phyloP scores from a whole-genome alignment of 1,140 invertebrate species.

The Aphis craccivora region DNA sequence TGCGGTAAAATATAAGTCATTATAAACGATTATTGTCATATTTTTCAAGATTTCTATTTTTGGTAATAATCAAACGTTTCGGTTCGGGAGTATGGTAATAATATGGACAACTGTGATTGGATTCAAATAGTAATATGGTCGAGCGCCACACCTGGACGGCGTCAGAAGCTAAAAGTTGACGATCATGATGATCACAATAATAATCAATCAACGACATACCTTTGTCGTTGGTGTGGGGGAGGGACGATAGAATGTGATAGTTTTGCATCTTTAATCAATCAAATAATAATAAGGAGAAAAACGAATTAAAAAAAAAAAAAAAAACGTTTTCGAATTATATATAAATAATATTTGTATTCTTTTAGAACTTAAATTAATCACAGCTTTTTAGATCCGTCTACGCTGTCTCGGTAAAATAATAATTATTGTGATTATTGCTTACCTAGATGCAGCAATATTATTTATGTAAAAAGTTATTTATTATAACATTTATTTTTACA shows the following conservation, averaged over 20 bases:
- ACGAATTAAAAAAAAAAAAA: not conserved
- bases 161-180: not conserved
- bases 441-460: not conserved
- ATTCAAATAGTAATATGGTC: not conserved
- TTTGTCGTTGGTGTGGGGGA: not conserved
- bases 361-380: not conserved
- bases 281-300: not conserved
- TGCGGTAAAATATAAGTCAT: not conserved
- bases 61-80: not conserved
- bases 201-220: not conserved
- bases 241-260: not conserved
- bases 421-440: not conserved
- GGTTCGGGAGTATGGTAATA: not conserved
- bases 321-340: not conserved
- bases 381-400: not conserved
- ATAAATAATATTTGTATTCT: not conserved
- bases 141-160: not conserved
- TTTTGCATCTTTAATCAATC: constrained; percentile 7
- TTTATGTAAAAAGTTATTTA: not conserved
- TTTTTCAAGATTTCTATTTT: not conserved
- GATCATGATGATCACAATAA: not conserved
- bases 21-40: not conserved
- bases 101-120: not conserved
- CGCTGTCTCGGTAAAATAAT: not conserved
- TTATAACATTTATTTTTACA: not conserved